These are phyloP conservation scores for Paraplagusia blochii DNA, from an alignment of 2,113 vertebrate species.

Conservation along the genomic window DNA sequence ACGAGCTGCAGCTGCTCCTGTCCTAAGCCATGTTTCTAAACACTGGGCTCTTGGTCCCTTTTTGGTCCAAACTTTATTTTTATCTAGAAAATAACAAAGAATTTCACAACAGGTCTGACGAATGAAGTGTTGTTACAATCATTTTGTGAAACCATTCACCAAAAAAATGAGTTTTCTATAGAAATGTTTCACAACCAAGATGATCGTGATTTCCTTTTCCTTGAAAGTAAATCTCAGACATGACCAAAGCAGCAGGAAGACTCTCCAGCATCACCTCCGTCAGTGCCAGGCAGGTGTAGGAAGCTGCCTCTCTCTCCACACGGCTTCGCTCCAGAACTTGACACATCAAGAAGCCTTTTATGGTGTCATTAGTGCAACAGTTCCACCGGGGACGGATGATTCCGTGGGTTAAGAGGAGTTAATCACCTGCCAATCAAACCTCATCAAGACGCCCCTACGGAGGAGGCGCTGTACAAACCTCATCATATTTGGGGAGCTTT, in stretches of 20 bases:
- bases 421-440: slow-evolving; percentile 73
- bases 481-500: slow-evolving; percentile 61
- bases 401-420: slow-evolving; percentile 73
- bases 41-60: too few relatives aligned
- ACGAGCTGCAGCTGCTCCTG: too few relatives aligned
- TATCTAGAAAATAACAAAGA: too few relatives aligned
- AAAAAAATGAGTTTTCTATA: too few relatives aligned
- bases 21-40: too few relatives aligned
- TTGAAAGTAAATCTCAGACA: slow-evolving; percentile 35
- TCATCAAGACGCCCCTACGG: slow-evolving; percentile 58
- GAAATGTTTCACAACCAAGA: too few relatives aligned
- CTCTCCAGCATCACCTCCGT: slow-evolving; percentile 44
- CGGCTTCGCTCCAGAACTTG: slow-evolving; percentile 43
- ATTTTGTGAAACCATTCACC: too few relatives aligned
- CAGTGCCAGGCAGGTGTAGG: slow-evolving; percentile 42
- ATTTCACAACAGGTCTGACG: too few relatives aligned
- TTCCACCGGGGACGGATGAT: slow-evolving; percentile 63
- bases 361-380: slow-evolving; percentile 66
- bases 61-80: too few relatives aligned
- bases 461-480: slow-evolving; percentile 57
- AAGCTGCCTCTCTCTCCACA: slow-evolving; percentile 44
- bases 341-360: slow-evolving; percentile 61
- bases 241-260: too few relatives aligned
- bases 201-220: too few relatives aligned
- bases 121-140: too few relatives aligned